Base-by-base conservation (phyloP, 2,888 invertebrate species). In the Zelleria hepariella region DNA sequence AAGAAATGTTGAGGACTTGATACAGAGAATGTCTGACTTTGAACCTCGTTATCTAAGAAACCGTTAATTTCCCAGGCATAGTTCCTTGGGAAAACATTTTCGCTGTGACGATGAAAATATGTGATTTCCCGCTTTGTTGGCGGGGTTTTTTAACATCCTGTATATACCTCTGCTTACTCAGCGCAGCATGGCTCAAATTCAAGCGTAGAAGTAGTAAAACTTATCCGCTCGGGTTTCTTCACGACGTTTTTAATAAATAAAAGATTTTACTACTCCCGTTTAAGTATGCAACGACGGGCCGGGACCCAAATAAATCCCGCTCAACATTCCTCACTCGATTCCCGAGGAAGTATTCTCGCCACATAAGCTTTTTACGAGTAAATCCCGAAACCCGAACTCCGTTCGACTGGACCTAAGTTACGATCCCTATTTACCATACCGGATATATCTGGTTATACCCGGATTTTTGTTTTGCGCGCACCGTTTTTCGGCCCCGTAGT, bases 361-460 rank as follows among this genome's bases (percentile, higher is more conserved):
- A 67, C 68, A 65, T 70, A 64, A 64, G 68, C 66, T 70, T 74
- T n/a, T 74, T 77, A 74, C 70, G 70, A 70, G 65, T 65, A 75
- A 80, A 80, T 75, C 77, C 70, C 60, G 61, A 67, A 76, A 73
- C 77, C 32, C 32, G 74, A 71, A 70, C 71, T 66, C 10, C 49
- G 24, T 26, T 68, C 67, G 68, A 67, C 66, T 51, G 58, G 49
- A 65, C 60, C 59, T 60, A 67, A 70, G 68, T 74, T 72, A 72
- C 71, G 65, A 70, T 67, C 62, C 54, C 49, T 49, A 61, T 58
- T 58, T 55, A 42, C 52, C 53, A 56, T 48, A 61, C 61, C 63
- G 32, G 32, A 42, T 42, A 10, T 42, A 42, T 42, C 32, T 15
- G 32, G 32, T 42, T 42, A 42, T 10, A 64, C 61, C 62, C 59